A percentile compares a stretch with the other conserved stretches of the same genome.
Evolutionary conservation across 2,113 vertebrate genomes (phyloP).

Genomic region (Columba livia): DNA sequence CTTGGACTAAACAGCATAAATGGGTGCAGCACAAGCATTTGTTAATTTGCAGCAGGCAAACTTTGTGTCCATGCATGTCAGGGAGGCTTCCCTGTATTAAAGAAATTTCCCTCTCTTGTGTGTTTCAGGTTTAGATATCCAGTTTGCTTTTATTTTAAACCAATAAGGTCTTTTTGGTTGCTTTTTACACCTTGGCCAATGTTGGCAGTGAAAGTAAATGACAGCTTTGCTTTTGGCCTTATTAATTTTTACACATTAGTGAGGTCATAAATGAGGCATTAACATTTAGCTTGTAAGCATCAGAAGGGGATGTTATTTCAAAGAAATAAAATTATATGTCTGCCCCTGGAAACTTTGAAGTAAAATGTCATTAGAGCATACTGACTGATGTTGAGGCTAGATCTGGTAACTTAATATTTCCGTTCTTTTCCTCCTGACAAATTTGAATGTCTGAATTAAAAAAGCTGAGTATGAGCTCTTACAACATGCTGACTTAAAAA

Average conservation of each 20-base stretch:
- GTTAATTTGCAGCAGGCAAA: neutral
- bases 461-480: neutral
- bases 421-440: neutral
- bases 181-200: neutral
- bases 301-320: neutral
- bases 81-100: neutral
- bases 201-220: neutral
- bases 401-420: neutral
- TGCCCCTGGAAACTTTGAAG: neutral
- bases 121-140: neutral
- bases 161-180: neutral
- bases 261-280: neutral
- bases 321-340: constrained; percentile 7
- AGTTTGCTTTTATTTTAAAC: neutral
- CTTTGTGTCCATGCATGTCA: neutral
- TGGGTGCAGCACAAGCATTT: neutral
- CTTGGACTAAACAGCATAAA: neutral
- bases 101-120: neutral
- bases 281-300: neutral
- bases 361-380: neutral
- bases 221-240: neutral
- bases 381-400: neutral
- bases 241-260: neutral
- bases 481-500: neutral
- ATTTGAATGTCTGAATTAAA: neutral